Evolutionary conservation across 2,113 vertebrate species (phyloP).

Genomic region (Otolemur garnettii): DNA sequence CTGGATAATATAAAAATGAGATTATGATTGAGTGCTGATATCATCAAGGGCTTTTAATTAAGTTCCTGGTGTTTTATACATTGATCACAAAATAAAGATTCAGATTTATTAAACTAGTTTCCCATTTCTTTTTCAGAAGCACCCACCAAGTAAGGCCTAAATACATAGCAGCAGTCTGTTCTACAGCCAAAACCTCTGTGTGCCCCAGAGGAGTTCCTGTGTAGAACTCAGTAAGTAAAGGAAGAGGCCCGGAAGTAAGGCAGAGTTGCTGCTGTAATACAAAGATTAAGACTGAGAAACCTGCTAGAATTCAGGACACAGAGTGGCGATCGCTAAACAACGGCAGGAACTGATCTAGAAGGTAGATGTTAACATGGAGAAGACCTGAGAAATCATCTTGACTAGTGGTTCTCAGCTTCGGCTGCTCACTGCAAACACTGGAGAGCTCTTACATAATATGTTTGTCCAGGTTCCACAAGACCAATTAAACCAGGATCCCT

Average conservation of each 20-base stretch:
- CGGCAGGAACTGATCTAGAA: neutral
- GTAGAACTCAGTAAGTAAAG: neutral
- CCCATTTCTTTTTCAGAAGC: constrained; percentile 48
- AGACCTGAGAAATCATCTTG: neutral
- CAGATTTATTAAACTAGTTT: constrained; percentile 23
- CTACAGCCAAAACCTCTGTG: neutral
- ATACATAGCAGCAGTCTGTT: neutral
- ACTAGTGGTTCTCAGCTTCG: neutral
- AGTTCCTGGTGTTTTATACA: constrained; percentile 7
- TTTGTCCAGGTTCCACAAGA: neutral
- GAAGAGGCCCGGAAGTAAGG: constrained; percentile 41
- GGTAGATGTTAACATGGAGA: neutral
- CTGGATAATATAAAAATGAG: neutral
- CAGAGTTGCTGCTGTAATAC: neutral
- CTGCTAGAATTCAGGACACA: neutral
- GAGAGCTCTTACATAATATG: neutral
- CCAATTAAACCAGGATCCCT: neutral
- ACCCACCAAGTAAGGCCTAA: neutral
- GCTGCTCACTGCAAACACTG: neutral
- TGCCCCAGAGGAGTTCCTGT: constrained; percentile 18
- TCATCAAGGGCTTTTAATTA: constrained; percentile 59
- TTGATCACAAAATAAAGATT: neutral
- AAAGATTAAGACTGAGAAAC: neutral
- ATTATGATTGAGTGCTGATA: constrained; percentile 27
- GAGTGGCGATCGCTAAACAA: neutral